phyloP scores from a whole-genome alignment of 2,888 invertebrate genomes.

The Callinectes sapidus region DNA sequence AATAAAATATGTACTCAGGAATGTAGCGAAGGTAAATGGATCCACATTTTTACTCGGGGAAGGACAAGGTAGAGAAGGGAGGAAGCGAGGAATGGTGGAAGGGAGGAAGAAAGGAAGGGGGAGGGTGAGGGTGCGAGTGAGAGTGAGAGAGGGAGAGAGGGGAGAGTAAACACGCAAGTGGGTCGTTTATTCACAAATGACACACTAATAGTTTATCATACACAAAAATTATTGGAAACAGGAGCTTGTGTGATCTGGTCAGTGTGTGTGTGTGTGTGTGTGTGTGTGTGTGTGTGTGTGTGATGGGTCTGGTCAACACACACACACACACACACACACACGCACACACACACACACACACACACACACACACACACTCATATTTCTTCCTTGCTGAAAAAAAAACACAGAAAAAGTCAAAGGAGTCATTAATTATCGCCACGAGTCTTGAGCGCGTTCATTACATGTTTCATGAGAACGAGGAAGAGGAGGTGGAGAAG shows the following conservation, averaged over 20 bases:
- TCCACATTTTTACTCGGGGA: neutral
- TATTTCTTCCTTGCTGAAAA: neutral
- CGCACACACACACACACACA: neutral
- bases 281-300: conserved; percentile 17
- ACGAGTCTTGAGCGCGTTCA: neutral
- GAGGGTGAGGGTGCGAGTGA: neutral
- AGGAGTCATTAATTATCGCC: neutral
- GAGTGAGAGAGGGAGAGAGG: neutral
- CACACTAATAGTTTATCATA: conserved; percentile 26
- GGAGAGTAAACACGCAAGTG: neutral
- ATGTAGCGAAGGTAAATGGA: conserved; percentile 14
- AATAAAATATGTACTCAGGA: conserved; percentile 16
- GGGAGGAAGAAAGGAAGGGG: neutral
- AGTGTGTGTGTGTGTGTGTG: conserved; percentile 25
- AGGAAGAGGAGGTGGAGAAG: neutral
- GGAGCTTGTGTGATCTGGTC: neutral
- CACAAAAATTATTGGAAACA: neutral
- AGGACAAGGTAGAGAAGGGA: neutral
- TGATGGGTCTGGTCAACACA: neutral
- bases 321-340: neutral
- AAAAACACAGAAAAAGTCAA: neutral
- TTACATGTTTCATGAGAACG: conserved; percentile 8
- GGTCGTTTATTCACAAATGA: conserved; percentile 21
- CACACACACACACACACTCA: neutral
- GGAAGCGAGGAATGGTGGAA: neutral